These are phyloP conservation scores for Drosophila mauritiana DNA, from an alignment of 1,140 invertebrate genomes.

Conservation along the genomic window DNA sequence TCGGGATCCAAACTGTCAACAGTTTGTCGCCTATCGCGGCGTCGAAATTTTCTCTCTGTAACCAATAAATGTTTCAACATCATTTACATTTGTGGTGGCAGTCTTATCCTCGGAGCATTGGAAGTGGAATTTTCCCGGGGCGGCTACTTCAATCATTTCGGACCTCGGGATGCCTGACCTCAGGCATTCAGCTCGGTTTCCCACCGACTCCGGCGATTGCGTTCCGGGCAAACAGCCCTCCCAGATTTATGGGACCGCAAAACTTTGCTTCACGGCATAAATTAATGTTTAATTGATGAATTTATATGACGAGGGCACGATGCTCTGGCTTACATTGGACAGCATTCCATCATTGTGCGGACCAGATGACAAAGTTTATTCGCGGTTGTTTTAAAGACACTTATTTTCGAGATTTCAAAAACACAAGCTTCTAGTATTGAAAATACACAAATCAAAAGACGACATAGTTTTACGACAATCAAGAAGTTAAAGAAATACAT, in stretches of 20 bases:
- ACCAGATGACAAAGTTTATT: neutral
- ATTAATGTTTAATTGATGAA: constrained; percentile 76
- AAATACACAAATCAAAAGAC: too few relatives aligned
- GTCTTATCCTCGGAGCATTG: constrained; percentile 50
- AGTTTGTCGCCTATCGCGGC: constrained; percentile 47
- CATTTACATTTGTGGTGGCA: constrained; percentile 64
- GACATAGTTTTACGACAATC: too few relatives aligned
- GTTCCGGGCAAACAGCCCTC: constrained; percentile 48
- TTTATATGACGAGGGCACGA: constrained; percentile 52
- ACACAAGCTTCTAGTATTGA: too few relatives aligned
- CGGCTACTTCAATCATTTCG: constrained; percentile 58
- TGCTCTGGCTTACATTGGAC: neutral
- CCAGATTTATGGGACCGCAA: constrained; percentile 76
- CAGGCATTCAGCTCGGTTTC: constrained; percentile 22
- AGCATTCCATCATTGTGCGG: constrained; percentile 24
- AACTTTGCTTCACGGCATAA: constrained; percentile 69
- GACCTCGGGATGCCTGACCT: constrained; percentile 28
- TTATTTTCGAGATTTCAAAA: too few relatives aligned
- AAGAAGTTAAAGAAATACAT: too few relatives aligned
- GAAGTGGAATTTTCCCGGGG: constrained; percentile 48
- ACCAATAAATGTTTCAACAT: constrained; percentile 72
- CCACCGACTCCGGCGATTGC: constrained; percentile 43
- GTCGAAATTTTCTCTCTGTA: constrained; percentile 42
- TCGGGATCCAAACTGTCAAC: constrained; percentile 51
- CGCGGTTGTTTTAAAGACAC: neutral